phyloP scores from a whole-genome alignment of 2,888 invertebrate species.

The Oxyscelio sp. region DNA sequence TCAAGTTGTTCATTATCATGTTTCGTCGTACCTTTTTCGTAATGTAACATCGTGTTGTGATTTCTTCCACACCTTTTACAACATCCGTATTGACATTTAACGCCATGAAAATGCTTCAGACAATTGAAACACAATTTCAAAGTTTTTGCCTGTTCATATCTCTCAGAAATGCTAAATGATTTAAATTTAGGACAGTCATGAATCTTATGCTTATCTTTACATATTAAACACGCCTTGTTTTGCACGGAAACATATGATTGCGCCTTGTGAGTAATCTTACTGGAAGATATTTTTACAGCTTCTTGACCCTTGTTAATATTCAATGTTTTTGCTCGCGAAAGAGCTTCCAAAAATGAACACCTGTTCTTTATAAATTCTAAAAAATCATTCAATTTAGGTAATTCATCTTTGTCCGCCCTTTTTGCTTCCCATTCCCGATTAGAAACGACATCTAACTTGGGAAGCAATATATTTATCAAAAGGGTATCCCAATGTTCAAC shows the following conservation, averaged over 20 bases:
- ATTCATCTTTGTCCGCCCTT: constrained; percentile 9
- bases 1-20: neutral
- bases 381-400: neutral
- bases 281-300: neutral
- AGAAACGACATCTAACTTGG: constrained; percentile 16
- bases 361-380: constrained; percentile 7
- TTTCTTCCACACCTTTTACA: constrained; percentile 22
- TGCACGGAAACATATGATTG: neutral
- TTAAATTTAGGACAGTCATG: constrained; percentile 11
- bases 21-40: neutral
- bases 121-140: constrained; percentile 25
- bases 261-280: neutral
- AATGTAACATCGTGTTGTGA: constrained; percentile 4
- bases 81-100: constrained; percentile 2
- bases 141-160: neutral
- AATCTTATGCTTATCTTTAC: constrained; percentile 22
- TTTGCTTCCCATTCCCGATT: constrained; percentile 18
- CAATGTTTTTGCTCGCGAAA: neutral
- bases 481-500: constrained; percentile 17
- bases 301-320: constrained; percentile 5
- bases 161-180: neutral
- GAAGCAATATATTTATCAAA: constrained; percentile 7
- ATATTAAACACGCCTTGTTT: neutral
- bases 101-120: constrained; percentile 23
- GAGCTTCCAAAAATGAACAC: constrained; percentile 10